phyloP scores from a whole-genome alignment of 1,140 invertebrate genomes.

The Euura saliciscinereae region DNA sequence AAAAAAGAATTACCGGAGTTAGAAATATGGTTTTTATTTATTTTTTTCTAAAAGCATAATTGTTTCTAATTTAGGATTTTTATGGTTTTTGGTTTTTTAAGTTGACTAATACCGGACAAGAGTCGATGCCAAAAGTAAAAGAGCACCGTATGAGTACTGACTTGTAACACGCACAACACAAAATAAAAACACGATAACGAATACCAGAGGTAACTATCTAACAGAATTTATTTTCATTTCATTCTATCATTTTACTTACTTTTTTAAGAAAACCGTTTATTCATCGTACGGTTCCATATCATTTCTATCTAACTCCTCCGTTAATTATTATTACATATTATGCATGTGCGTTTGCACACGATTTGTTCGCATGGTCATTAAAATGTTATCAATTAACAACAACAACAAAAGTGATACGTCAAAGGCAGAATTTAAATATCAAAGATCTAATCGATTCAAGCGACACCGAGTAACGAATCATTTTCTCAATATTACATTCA shows the following conservation, averaged over 20 bases:
- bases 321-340: slow-evolving; percentile 9
- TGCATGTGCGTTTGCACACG: slow-evolving; percentile 31
- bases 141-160: slow-evolving; percentile 60
- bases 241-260: slow-evolving; percentile 23
- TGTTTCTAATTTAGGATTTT: slow-evolving; percentile 52
- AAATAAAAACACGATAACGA: slow-evolving; percentile 47
- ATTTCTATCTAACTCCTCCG: slow-evolving; percentile 21
- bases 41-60: background rate
- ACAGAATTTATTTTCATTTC: slow-evolving; percentile 35
- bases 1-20: background rate
- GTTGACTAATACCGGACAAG: slow-evolving; percentile 61
- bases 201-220: slow-evolving; percentile 54
- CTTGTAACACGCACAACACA: slow-evolving; percentile 59
- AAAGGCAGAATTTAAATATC: slow-evolving; percentile 5
- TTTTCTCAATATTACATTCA: no score
- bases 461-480: background rate
- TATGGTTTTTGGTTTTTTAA: slow-evolving; percentile 54
- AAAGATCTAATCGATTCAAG: no score
- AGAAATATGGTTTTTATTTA: background rate
- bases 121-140: slow-evolving; percentile 57
- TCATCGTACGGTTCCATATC: slow-evolving; percentile 25
- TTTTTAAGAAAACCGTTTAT: slow-evolving; percentile 23
- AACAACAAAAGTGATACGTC: slow-evolving; percentile 14
- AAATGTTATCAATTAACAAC: slow-evolving; percentile 25
- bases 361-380: slow-evolving; percentile 30